These are phyloP conservation scores for Cochlearius cochlearius DNA, from an alignment of 2,113 vertebrate species.

Conservation along the genomic window DNA sequence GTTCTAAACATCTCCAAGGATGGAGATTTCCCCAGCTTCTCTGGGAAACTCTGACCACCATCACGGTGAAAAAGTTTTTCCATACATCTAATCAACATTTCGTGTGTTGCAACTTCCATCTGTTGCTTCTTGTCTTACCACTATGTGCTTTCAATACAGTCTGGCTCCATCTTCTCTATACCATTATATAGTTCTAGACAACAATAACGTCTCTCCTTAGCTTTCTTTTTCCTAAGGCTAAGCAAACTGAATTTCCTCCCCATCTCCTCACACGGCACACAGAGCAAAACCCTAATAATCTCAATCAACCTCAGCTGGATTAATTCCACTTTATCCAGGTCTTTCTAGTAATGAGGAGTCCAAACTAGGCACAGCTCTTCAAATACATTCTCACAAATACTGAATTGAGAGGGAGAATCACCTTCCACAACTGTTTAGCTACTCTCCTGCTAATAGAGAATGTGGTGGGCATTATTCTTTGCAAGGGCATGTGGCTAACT, in stretches of 20 bases:
- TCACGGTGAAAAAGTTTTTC: background rate
- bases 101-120: background rate
- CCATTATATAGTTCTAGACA: background rate
- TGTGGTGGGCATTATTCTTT: background rate
- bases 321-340: background rate
- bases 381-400: background rate
- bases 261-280: background rate
- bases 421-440: background rate
- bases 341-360: background rate
- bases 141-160: background rate
- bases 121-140: background rate
- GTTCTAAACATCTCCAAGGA: background rate
- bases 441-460: background rate
- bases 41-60: background rate
- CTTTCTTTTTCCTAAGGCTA: background rate
- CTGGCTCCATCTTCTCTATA: background rate
- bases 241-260: background rate
- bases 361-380: background rate
- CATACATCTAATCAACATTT: background rate
- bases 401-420: accelerated
- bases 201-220: background rate
- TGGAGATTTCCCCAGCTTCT: background rate
- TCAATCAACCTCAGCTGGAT: background rate
- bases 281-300: background rate
- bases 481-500: background rate